Evolutionary conservation across 2,888 invertebrate species (phyloP), one percentile per base, ranked within the genome.

Genomic region (Drosophila fulvimacula): DNA sequence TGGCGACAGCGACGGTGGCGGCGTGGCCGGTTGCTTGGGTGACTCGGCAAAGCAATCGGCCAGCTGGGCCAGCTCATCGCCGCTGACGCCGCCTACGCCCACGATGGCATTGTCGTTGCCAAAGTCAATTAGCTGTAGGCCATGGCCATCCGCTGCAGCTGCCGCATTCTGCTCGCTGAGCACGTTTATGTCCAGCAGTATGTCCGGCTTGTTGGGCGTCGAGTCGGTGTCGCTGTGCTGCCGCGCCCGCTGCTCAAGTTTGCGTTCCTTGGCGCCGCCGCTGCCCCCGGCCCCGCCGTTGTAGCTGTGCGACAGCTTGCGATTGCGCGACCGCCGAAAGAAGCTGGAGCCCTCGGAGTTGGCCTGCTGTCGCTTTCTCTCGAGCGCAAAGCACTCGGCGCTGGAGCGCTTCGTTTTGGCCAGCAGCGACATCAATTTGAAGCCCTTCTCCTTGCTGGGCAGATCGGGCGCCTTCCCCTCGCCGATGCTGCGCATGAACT

Each of bases 291-390:
- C 52, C 15, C 34, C 62, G 15, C 92, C 92, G 63, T 92, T 92
- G 73, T 92, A 92, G 58, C 93, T 92, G 51, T 92, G 92, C 9
- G 92, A 92, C 1, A 92, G 74, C 67, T 92, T 92, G 51, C 92
- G 90, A 70, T 90, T 92, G 39, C 92, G 91, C 7, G 92, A 85
- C 3, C 91, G 81, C 17, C 90, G 82, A 69, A 92, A 92, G 58
- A 86, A 86, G 53, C 85, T 83, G 34, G 90, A 86, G 6, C 84
- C 92, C 53, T 92, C 92, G 1, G 92, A 92, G 60, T 80, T 90
- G 67, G 91, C 85, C 44, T 92, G 92, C 34, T 90, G 88, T 1
- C 90, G 73, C 46, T 91, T 91, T 77, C 88, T 90, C 57, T 92
- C 92, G 27, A 92, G 75, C 0, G 92, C 89, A 21, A 92, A 90